These are phyloP conservation scores for Presbytis comata DNA, from an alignment of 2,797 vertebrate species.

Conservation along the genomic window DNA sequence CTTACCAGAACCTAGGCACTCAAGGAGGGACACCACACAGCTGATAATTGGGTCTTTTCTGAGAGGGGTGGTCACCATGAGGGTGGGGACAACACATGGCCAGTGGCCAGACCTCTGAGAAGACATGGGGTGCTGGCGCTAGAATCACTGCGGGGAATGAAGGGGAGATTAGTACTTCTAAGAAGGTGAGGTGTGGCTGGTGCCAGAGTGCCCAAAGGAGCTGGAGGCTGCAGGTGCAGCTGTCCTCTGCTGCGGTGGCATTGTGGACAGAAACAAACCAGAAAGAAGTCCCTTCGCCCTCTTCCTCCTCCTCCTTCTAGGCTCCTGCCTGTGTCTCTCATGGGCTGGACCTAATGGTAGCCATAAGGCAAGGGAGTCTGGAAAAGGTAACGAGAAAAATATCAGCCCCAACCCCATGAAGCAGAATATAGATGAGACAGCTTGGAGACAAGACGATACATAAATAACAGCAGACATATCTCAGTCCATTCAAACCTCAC, in stretches of 20 bases:
- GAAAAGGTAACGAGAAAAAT: neutral
- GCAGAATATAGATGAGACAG: neutral
- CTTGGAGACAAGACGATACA: neutral
- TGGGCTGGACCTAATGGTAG: neutral
- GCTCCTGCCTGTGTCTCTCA: neutral
- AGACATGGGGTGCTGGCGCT: neutral
- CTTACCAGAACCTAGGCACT: neutral
- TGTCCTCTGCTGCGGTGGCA: neutral
- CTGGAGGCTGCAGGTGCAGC: neutral
- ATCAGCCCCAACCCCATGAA: neutral
- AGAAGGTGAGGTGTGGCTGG: neutral
- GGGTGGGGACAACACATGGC: rapidly evolving
- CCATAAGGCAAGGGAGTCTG: neutral
- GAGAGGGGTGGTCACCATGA: neutral
- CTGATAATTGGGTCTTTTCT: neutral
- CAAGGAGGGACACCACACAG: neutral
- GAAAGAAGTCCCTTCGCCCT: neutral
- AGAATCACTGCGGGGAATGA: neutral
- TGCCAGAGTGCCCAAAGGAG: neutral
- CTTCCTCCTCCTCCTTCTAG: neutral
- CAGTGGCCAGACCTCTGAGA: neutral
- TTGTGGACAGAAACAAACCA: neutral
- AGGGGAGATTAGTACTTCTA: neutral
- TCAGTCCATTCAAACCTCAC: neutral
- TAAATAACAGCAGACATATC: neutral